Percentiles rank a stretch among this genome's conserved stretches.
These are phyloP conservation scores for Trachelus iudaicus DNA, from an alignment of 2,888 invertebrate genomes.

Conservation along the genomic window DNA sequence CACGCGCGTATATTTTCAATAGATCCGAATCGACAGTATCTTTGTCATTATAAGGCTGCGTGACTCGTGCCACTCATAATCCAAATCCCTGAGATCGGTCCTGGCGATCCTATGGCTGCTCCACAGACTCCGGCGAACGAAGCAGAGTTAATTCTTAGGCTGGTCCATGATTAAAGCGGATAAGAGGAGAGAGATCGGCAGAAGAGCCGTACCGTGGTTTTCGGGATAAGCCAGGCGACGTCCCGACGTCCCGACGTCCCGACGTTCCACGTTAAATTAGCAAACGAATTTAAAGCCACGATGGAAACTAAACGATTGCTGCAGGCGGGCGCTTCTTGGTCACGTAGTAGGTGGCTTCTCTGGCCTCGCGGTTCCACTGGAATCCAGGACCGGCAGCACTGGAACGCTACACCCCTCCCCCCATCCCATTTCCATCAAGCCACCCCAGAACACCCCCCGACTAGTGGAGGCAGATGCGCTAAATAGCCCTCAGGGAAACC, in stretches of 20 bases:
- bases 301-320: slow-evolving; percentile 15
- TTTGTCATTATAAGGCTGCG: too few species aligned
- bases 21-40: too few species aligned
- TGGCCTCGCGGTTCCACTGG: slow-evolving; percentile 12
- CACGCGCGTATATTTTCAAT: too few species aligned
- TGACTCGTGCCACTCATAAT: too few species aligned
- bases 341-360: slow-evolving; percentile 11
- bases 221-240: slow-evolving; percentile 19
- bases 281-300: slow-evolving; percentile 30
- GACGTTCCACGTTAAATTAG: slow-evolving; percentile 23
- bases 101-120: too few species aligned
- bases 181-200: too few species aligned
- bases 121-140: too few species aligned
- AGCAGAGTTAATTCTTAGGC: too few species aligned
- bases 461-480: slow-evolving; percentile 56
- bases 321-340: slow-evolving; percentile 10
- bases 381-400: too few species aligned
- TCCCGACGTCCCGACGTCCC: slow-evolving; percentile 13
- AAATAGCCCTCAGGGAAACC: slow-evolving; percentile 59
- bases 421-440: slow-evolving; percentile 21
- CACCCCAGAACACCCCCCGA: slow-evolving; percentile 17
- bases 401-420: too few species aligned
- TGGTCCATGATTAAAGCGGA: too few species aligned
- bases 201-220: slow-evolving; percentile 8
- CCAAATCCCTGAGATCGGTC: too few species aligned